phyloP scores from a whole-genome alignment of 2,888 invertebrate genomes.

The Brenthis hecate region DNA sequence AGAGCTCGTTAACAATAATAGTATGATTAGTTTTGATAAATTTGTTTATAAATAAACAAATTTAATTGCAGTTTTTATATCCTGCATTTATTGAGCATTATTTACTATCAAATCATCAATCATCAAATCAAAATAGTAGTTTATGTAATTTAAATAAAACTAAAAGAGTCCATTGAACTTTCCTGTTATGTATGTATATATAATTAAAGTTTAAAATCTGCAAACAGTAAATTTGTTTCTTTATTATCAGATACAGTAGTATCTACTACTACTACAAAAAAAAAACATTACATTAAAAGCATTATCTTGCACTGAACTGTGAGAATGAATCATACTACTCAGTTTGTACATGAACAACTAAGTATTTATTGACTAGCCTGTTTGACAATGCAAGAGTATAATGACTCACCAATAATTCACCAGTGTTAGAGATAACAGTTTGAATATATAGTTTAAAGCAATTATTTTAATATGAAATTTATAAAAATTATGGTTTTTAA shows the following conservation, averaged over 20 bases:
- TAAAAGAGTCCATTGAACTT: neutral
- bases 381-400: neutral
- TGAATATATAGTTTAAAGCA: neutral
- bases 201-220: constrained; percentile 4
- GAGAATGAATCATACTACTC: neutral
- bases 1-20: neutral
- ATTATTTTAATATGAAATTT: neutral
- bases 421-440: neutral
- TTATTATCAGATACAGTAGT: too few relatives aligned
- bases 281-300: neutral
- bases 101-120: too few relatives aligned
- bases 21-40: neutral
- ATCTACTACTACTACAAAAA: too few relatives aligned
- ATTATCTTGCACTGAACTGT: too few relatives aligned
- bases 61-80: too few relatives aligned
- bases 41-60: neutral
- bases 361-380: neutral
- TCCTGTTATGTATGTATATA: neutral
- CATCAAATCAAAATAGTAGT: too few relatives aligned
- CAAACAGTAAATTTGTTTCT: too few relatives aligned
- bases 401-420: constrained; percentile 19
- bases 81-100: too few relatives aligned
- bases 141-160: too few relatives aligned
- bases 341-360: constrained; percentile 3
- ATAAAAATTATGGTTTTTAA: too few relatives aligned